Percentiles rank a stretch among this genome's conserved stretches.
Evolutionary conservation across 2,113 vertebrate species (phyloP).

Genomic region (Barnardius zonarius): DNA sequence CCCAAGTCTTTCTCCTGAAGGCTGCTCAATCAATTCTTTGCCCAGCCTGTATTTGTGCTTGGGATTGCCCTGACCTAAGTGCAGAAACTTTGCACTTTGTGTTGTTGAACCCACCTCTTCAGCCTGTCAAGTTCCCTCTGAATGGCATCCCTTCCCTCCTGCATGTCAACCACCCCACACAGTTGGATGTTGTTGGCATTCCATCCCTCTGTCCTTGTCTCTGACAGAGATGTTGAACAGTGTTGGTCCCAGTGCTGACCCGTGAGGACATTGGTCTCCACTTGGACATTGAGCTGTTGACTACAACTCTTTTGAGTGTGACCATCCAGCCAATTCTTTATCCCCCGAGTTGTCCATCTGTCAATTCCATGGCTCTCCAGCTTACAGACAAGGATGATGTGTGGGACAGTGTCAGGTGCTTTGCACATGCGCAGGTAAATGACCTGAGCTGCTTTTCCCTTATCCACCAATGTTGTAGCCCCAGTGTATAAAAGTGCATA

Average conservation of each 20-base stretch:
- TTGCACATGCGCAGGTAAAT: background rate
- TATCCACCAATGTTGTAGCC: background rate
- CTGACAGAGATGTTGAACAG: background rate
- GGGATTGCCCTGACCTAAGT: background rate
- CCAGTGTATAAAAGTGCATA: background rate
- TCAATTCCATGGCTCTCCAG: background rate
- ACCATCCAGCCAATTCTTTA: background rate
- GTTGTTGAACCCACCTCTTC: background rate
- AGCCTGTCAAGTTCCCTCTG: background rate
- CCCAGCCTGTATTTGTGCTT: background rate
- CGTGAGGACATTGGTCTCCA: background rate
- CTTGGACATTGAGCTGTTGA: background rate
- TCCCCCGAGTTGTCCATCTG: background rate
- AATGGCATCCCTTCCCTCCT: background rate
- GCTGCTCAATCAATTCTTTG: background rate
- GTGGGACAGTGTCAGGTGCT: background rate
- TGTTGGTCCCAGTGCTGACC: background rate
- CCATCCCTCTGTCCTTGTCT: background rate
- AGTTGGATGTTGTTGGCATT: background rate
- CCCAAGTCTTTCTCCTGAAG: background rate
- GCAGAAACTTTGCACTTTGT: background rate
- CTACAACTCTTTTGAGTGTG: background rate
- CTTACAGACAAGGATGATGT: background rate
- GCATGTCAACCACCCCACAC: background rate
- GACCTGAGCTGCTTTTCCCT: background rate